Evolutionary conservation across 1,140 invertebrate genomes (phyloP).

Genomic region (Panagrolaimus sp.): DNA sequence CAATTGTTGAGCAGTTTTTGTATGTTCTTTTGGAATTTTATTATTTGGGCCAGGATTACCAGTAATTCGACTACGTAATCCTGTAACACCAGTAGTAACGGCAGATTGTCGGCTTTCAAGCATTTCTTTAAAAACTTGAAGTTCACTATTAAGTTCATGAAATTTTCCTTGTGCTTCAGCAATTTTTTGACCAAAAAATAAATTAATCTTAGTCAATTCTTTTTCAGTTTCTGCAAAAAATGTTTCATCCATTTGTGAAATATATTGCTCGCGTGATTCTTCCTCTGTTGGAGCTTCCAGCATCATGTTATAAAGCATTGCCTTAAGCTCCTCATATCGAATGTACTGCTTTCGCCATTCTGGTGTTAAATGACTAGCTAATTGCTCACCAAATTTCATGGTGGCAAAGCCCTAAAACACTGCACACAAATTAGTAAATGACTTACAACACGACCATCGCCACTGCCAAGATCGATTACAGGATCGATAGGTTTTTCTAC

Average conservation of each 20-base stretch:
- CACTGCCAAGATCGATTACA: conserved; percentile 53
- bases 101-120: conserved; percentile 28
- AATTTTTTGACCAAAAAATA: conserved; percentile 61
- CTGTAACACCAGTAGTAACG: conserved; percentile 23
- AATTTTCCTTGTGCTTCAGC: conserved; percentile 57
- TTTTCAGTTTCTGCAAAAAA: conserved; percentile 63
- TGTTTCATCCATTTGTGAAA: conserved; percentile 60
- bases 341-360: conserved; percentile 99
- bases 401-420: conserved; percentile 8
- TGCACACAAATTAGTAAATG: conserved; percentile 20
- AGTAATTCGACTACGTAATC: conserved; percentile 33
- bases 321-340: conserved; percentile 74
- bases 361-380: conserved; percentile 89
- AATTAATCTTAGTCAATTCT: conserved; percentile 63
- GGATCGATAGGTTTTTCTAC: conserved; percentile 25
- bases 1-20: conserved; percentile 78
- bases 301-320: conserved; percentile 53
- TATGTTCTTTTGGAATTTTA: conserved; percentile 52
- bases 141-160: conserved; percentile 50
- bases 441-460: conserved; percentile 56
- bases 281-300: conserved; percentile 47
- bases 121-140: conserved; percentile 43
- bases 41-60: conserved; percentile 10
- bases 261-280: conserved; percentile 48
- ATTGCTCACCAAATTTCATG: conserved; percentile 95